A percentile compares a stretch with the other conserved stretches of the same genome.
These are phyloP conservation scores for Callopanchax toddi DNA, from an alignment of 2,113 vertebrate genomes.

Conservation along the genomic window DNA sequence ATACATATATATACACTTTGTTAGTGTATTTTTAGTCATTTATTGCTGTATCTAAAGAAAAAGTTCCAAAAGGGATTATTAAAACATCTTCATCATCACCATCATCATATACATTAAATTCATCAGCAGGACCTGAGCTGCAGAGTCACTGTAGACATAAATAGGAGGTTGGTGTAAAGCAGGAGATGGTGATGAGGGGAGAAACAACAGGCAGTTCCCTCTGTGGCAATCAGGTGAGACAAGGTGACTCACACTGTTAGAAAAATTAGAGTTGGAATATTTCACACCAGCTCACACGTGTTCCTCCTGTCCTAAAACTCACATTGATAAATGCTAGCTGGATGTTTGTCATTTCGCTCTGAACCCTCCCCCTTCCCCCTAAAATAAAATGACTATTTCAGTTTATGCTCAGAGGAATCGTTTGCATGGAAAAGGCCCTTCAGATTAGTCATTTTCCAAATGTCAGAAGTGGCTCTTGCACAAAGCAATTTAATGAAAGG, in stretches of 20 bases:
- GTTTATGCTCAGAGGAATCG: background rate
- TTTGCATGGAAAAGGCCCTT: conserved; percentile 17
- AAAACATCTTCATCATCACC: no score
- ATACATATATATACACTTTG: no score
- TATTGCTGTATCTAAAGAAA: background rate
- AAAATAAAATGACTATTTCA: conserved; percentile 20
- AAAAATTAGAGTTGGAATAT: conserved; percentile 55
- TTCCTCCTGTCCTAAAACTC: conserved; percentile 38
- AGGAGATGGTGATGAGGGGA: conserved; percentile 25
- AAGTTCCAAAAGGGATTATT: no score
- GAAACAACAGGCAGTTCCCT: conserved; percentile 34
- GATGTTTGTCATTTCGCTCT: conserved; percentile 36
- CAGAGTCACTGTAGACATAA: conserved; percentile 23
- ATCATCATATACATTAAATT: no score
- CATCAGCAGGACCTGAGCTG: conserved; percentile 9
- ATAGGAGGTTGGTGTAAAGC: conserved; percentile 34
- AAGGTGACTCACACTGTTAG: conserved; percentile 63
- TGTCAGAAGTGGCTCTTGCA: conserved; percentile 3
- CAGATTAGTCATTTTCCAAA: conserved; percentile 3
- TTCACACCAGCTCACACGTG: conserved; percentile 51
- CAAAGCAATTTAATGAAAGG: conserved; percentile 21
- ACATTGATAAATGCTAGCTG: conserved; percentile 43
- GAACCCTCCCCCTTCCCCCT: background rate
- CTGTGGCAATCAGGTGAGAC: conserved; percentile 54
- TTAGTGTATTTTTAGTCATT: no score